phyloP scores from a whole-genome alignment of 2,888 invertebrate species.

The Rhynchonema sp. region DNA sequence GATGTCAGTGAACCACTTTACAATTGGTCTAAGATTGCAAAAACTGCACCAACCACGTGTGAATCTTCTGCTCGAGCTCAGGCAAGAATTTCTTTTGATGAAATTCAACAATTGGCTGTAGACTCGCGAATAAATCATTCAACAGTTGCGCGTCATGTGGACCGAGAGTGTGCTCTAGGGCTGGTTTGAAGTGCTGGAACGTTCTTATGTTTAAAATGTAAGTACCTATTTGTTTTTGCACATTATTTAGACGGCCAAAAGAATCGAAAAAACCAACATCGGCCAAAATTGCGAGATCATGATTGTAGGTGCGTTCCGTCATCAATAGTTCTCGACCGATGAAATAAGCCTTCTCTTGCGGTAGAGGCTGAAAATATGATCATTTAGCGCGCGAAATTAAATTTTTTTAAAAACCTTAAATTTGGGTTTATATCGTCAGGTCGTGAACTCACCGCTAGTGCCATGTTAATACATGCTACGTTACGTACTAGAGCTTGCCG shows the following conservation, averaged over 20 bases:
- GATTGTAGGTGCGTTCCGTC: constrained; percentile 84
- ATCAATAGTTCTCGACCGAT: constrained; percentile 69
- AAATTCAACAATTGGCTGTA: constrained; percentile 57
- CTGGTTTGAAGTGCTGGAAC: constrained; percentile 5
- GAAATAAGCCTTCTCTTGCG: constrained; percentile 53
- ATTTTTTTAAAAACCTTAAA: no score
- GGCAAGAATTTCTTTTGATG: constrained; percentile 59
- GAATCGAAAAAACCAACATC: constrained; percentile 33
- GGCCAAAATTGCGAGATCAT: constrained; percentile 74
- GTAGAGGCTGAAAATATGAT: constrained; percentile 38
- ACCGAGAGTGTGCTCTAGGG: background rate
- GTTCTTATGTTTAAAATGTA: constrained; percentile 5
- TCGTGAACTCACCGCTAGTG: no score
- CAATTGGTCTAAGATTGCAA: no score
- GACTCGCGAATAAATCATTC: constrained; percentile 36
- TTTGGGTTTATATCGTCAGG: no score
- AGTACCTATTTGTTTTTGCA: no score
- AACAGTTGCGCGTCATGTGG: background rate
- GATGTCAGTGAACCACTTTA: no score
- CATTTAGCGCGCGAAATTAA: no score
- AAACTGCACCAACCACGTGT: constrained; percentile 40
- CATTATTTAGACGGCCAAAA: background rate
- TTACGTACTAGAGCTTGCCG: no score
- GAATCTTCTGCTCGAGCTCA: constrained; percentile 53
- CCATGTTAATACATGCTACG: no score